These are phyloP conservation scores for Ploceus nigricollis DNA, from an alignment of 2,113 vertebrate species.

Conservation along the genomic window DNA sequence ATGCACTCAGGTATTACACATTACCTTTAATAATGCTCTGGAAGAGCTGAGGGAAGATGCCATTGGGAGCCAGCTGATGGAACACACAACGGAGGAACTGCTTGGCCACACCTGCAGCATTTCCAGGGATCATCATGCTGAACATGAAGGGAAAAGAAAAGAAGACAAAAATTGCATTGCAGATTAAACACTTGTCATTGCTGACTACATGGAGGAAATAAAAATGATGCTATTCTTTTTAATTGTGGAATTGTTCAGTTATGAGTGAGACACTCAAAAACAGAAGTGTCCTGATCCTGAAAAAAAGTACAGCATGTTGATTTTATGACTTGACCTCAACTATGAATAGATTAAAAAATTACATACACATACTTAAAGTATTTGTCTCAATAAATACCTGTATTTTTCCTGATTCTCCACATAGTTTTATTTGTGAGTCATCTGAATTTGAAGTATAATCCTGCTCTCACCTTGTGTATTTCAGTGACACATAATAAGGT, in stretches of 20 bases:
- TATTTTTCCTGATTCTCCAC: neutral
- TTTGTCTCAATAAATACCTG: neutral
- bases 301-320: neutral
- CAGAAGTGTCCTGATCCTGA: neutral
- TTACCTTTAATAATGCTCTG: constrained; percentile 98
- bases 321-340: neutral
- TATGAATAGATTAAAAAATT: neutral
- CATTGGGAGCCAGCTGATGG: constrained; percentile 96
- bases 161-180: neutral
- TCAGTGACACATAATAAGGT: neutral
- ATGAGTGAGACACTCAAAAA: neutral
- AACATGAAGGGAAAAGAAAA: neutral
- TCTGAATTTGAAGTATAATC: neutral
- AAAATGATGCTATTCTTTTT: neutral
- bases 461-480: neutral
- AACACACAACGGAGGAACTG: constrained; percentile 97
- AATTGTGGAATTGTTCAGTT: neutral
- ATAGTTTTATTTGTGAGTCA: neutral
- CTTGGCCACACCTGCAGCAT: constrained; percentile 96
- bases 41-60: constrained; percentile 96
- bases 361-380: neutral
- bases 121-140: constrained; percentile 97
- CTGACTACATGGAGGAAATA: neutral
- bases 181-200: neutral
- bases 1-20: neutral